Evolutionary conservation across 2,113 vertebrate genomes (phyloP).

Genomic region (Pogona vitticeps): DNA sequence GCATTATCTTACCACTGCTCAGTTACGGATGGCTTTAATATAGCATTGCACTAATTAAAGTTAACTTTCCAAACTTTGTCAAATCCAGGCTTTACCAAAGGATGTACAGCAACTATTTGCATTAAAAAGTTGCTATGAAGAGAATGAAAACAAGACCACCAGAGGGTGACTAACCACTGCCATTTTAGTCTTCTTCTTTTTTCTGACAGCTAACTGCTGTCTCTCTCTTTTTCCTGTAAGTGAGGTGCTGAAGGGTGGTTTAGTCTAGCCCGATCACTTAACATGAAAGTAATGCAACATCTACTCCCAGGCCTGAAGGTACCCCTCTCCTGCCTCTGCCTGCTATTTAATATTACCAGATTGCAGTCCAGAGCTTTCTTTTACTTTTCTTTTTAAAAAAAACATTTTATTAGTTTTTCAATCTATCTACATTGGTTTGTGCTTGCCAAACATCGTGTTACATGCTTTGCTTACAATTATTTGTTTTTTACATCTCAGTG

Average conservation of each 20-base stretch:
- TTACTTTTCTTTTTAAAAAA: too few species aligned
- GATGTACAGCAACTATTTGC: neutral
- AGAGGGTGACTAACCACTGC: neutral
- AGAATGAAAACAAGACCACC: too few species aligned
- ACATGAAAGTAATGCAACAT: too few species aligned
- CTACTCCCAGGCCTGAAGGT: neutral
- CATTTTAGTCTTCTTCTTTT: neutral
- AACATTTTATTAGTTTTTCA: too few species aligned
- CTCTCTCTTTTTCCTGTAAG: neutral
- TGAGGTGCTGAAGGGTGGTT: too few species aligned
- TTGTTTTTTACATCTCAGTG: too few species aligned
- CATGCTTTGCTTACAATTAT: too few species aligned
- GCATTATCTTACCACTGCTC: neutral
- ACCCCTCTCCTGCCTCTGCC: too few species aligned
- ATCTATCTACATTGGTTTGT: too few species aligned
- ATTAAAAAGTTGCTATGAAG: neutral
- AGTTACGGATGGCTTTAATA: neutral
- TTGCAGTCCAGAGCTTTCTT: neutral
- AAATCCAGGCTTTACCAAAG: neutral
- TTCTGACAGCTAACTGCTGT: neutral
- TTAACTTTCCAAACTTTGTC: neutral
- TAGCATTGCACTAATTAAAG: neutral
- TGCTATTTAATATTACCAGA: neutral
- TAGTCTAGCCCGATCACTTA: too few species aligned
- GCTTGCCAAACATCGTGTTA: too few species aligned